Evolutionary conservation across 1,140 invertebrate species (phyloP), one percentile per base, ranked within the genome.

Genomic region (Drosophila murphyi): DNA sequence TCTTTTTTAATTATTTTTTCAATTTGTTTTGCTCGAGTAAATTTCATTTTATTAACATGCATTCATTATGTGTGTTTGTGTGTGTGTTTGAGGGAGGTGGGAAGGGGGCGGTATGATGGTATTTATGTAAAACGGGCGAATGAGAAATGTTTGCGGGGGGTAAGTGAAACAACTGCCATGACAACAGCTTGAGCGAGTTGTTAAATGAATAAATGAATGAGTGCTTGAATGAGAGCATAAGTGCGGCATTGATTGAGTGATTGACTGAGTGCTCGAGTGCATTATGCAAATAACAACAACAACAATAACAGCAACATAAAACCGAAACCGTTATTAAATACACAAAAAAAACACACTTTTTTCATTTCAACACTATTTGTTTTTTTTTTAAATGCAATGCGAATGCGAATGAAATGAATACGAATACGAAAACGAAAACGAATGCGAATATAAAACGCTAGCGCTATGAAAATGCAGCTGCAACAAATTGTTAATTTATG

Each of bases 41-140:
- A 67, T 85, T 78, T 62, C 73, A 76, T 72, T 76, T 81, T 76
- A 80, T 80, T 80, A 81, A 65, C 65, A 80, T 75, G 63, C 50
- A 50, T 32, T 32, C 52, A 52, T 43, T n/a, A 43, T 43, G 10
- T n/a, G 39, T 43, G 39, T 20, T 10, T 20, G 0, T 20, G 20
- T 20, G 20, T 20, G 20, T 20, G 20, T 20, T 48, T 69, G 65
- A 51, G 37, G 20, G 29, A 2, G 34, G 20, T 29, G n/a, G 41
- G 32, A n/a, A 28, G 31, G 37, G 50, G 29, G 55, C 43, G n/a
- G 28, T 3, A 56, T 7, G 2, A 10, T n/a, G 20, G 20, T 20
- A 20, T 20, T 20, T 20, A 20, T 20, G 20, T 20, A 20, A 20
- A 20, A 20, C 5, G 3, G 39, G 35, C 5, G 7, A n/a, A 6